Evolutionary conservation across 2,797 vertebrate species (phyloP), one percentile per base, ranked within the genome.

Genomic region (Tenualosa ilisha): DNA sequence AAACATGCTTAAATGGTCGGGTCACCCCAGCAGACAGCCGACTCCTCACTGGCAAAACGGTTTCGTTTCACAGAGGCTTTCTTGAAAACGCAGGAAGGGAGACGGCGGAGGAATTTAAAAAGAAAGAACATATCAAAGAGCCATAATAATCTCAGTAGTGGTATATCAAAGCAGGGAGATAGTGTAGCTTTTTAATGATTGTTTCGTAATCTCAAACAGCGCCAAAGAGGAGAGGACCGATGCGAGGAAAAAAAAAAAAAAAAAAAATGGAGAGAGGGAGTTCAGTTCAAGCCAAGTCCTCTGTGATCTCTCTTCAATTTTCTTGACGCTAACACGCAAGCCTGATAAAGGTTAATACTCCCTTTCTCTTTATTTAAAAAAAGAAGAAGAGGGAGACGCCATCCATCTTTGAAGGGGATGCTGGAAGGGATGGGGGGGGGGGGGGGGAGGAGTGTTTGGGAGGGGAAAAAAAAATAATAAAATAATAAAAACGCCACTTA

Each of bases 291-390:
- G 13, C 13, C 15, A 84, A 88, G 85, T 90, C 90, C 91, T 92
- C 89, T 90, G 89, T 91, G 85, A 91, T 90, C 86, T 90, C 83
- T 61, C 85, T 86, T 84, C 86, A 88, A 88, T 90, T 89, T 91
- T 90, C 88, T 87, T 85, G 72, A 49, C 46, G 86, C 84, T 61
- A 84, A 84, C 59, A 75, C 63, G 40, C 59, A 50, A 63, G 81
- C 50, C 82, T 88, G 91, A 91, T 91, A 91, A 91, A 90, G 88
- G 89, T 92, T 91, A 91, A 91, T 91, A 88, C 90, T 81, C 83
- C 43, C 85, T 89, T 87, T 88, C 82, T 86, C 89, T 89, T 90
- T 87, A 90, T 91, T 72, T 90, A 90, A 84, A 86, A 85, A 85
- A 88, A 87, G 61, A 54, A 15, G 17, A 87, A 63, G 17, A 56